Evolutionary conservation across 2,888 invertebrate genomes (phyloP).

Genomic region (Blastobasis adustella): DNA sequence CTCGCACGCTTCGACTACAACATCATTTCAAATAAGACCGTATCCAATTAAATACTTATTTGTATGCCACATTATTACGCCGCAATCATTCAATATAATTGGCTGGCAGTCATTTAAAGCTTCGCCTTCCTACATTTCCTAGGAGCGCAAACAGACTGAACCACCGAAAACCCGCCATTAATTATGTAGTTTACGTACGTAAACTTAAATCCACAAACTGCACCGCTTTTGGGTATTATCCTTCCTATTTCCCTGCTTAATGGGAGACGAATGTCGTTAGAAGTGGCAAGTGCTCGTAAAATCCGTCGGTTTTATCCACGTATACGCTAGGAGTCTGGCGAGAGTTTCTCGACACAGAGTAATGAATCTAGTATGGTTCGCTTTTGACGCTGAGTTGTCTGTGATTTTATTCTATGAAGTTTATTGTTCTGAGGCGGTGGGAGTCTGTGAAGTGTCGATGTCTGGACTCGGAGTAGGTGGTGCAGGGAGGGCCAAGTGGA

Average conservation of each 20-base stretch:
- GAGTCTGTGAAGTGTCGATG: slow-evolving; percentile 16
- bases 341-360: slow-evolving; percentile 16
- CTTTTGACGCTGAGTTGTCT: too few species aligned
- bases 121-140: too few species aligned
- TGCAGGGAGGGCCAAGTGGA: slow-evolving; percentile 31
- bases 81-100: too few species aligned
- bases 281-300: slow-evolving; percentile 62
- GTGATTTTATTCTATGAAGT: neutral
- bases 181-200: slow-evolving; percentile 46
- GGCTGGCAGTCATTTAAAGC: too few species aligned
- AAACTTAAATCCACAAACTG: slow-evolving; percentile 60
- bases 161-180: slow-evolving; percentile 31
- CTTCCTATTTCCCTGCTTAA: slow-evolving; percentile 61
- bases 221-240: slow-evolving; percentile 54
- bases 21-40: too few species aligned
- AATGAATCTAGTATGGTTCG: neutral
- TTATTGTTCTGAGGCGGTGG: slow-evolving; percentile 17
- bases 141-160: too few species aligned
- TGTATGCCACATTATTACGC: too few species aligned
- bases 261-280: slow-evolving; percentile 67
- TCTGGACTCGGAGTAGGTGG: slow-evolving; percentile 19
- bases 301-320: slow-evolving; percentile 41
- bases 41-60: too few species aligned
- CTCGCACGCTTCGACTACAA: too few species aligned
- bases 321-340: slow-evolving; percentile 30